Percentiles rank a stretch among this genome's conserved stretches.
phyloP scores from a whole-genome alignment of 2,113 vertebrate species.

The Capreolus pygargus region DNA sequence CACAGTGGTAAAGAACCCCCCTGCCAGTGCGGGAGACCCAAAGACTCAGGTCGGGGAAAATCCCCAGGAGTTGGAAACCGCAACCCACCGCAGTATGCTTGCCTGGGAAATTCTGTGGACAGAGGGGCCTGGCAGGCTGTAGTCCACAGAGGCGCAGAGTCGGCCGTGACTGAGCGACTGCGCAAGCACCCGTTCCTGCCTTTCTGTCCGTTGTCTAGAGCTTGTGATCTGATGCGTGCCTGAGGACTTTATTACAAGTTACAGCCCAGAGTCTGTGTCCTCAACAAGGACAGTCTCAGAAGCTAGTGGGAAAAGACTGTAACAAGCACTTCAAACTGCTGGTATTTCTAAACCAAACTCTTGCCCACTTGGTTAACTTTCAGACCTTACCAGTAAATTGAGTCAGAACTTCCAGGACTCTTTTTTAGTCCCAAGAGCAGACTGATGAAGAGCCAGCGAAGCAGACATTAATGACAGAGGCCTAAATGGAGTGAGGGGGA shows the following conservation, averaged over 20 bases:
- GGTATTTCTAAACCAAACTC: background rate
- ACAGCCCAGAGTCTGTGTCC: background rate
- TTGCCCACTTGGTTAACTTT: background rate
- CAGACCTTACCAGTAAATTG: background rate
- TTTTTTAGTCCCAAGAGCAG: background rate
- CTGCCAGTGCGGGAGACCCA: background rate
- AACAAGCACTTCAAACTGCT: background rate
- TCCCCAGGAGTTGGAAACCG: background rate
- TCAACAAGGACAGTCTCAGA: background rate
- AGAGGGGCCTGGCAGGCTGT: background rate
- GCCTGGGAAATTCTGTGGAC: background rate
- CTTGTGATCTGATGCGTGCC: background rate
- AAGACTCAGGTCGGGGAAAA: background rate
- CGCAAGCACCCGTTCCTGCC: accelerated
- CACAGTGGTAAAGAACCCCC: background rate
- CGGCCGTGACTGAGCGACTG: background rate
- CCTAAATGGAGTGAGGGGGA: background rate
- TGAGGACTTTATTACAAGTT: background rate
- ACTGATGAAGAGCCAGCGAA: background rate
- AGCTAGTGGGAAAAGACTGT: background rate
- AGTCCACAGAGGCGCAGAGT: background rate
- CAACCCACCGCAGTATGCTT: background rate
- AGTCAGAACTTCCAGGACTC: background rate
- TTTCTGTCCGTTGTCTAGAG: accelerated
- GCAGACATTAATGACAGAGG: background rate